Base-by-base conservation (phyloP, 2,113 vertebrate species). In the Cyanocitta stelleri region DNA sequence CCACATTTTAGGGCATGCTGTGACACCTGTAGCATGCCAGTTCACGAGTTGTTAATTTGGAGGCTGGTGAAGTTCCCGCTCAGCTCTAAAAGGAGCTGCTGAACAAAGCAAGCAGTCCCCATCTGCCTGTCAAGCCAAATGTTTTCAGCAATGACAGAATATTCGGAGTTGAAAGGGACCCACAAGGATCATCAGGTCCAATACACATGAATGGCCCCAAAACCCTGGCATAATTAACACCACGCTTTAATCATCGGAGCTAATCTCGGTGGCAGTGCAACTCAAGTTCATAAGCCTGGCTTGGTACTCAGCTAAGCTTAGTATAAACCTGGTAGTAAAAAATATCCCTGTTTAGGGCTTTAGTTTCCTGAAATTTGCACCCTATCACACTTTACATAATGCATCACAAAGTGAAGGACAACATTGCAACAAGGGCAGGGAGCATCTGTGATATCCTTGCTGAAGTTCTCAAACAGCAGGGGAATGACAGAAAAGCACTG, bases 31-130 rank as follows among this genome's bases (percentile, higher is more conserved):
- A 72, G 59, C 13, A 43, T 16, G 3, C 10, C 55, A 73, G 32
- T 46, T 37, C 26, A 32, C 4, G 10, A 56, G 24, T 3, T 85
- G 13, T 27, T 78, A 16, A 29, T 75, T 85, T 59, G 46, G 54
- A 64, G 30, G 7, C 10, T 85, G 35, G 5, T 41, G 23, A 78
- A 79, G 58, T 10, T 85, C 62, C n/a, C 49, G 27, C 33, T 74
- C 48, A 1, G 0, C 32, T 74, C 27, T 58, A 59, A 79, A 75
- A 75, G 39, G 22, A 62, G 24, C 15, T 5, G 3, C 48, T 71
- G 37, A 85, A 18, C 26, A 49, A 93, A 89, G n/a, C 0, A 0
- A 9, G 0, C 2, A 43, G 20, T 27, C 35, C 7, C 16, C 24
- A 41, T 20, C 29, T 64, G 17, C 35, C 29, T 44, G 2, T 22